A percentile compares a stretch with the other conserved stretches of the same genome.
These are phyloP conservation scores for Ardeotis arabs DNA, from an alignment of 2,113 vertebrate species.

Conservation along the genomic window DNA sequence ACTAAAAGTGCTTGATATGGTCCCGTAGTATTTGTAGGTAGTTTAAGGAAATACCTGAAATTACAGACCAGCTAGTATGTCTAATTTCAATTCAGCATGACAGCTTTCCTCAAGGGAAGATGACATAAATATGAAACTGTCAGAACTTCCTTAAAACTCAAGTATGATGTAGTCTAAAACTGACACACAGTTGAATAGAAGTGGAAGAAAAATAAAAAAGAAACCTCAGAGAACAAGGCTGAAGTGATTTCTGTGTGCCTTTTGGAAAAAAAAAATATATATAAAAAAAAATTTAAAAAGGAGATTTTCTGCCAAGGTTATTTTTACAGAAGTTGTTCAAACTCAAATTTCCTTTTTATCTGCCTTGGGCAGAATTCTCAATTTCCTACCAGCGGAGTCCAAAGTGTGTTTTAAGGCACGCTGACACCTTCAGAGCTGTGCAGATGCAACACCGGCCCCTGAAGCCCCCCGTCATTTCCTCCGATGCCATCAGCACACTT, in stretches of 20 bases:
- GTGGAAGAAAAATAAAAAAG: not conserved
- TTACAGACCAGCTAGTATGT: not conserved
- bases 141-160: constrained; percentile 1
- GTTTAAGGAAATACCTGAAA: constrained; percentile 28
- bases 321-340: not conserved
- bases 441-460: not conserved
- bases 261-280: not conserved
- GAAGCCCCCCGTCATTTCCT: not conserved
- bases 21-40: not conserved
- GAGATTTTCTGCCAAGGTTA: not conserved
- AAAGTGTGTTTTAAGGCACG: not conserved
- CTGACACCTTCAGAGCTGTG: not conserved
- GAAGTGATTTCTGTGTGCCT: not conserved
- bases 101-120: not conserved
- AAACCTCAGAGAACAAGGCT: not conserved
- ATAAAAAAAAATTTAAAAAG: not conserved
- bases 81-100: not conserved
- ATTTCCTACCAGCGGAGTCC: not conserved
- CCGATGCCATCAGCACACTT: not conserved
- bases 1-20: not conserved
- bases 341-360: not conserved
- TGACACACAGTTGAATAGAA: not conserved
- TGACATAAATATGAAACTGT: not conserved
- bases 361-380: constrained; percentile 23
- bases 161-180: not conserved